Evolutionary conservation across 1,140 invertebrate species (phyloP), one percentile per base, ranked within the genome.

Genomic region (Drosophila watanabei): DNA sequence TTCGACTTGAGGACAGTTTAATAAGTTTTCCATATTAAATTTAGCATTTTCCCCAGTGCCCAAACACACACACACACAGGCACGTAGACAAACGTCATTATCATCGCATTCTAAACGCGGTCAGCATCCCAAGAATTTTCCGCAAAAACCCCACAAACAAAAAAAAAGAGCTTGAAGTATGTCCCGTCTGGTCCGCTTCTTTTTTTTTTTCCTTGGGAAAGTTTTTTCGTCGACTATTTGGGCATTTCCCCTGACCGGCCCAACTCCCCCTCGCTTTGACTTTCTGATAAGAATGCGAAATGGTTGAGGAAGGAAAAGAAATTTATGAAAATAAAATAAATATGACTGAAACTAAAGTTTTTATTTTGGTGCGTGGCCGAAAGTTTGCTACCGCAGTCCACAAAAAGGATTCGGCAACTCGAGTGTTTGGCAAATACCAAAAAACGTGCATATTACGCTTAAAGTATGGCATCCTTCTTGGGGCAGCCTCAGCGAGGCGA

Each of bases 1-100:
- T 43, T 73, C 43, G 51, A 39, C 46, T 72, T 60, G 68, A 73
- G 68, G 70, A 69, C 63, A 79, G 75, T 71, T 87, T 81, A 88
- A 89, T 88, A 89, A 79, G 68, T 72, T 85, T 89, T 72, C 59
- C 78, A 88, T 89, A 88, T 81, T 79, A 85, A 81, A 82, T 81
- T 72, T 52, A 58, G 51, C 45, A 87, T 76, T 76, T 87, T 77
- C 52, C 24, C 39, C 32, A 52, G 16, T 41, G 35, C 24, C 30
- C 18, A n/a, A 16, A 6, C 24, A 9, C 54, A 37, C 20, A 48
- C n/a, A 52, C 14, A 49, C 51, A 52, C 28, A 54, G 28, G 37
- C 71, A 69, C 63, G 46, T 78, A 54, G 64, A 59, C 65, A 30
- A 62, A 54, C 71, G 35, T 79, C 75, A 77, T 69, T 68, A 75